Evolutionary conservation across 2,888 invertebrate species (phyloP), one percentile per base, ranked within the genome.

Genomic region (Pollenia angustigena): DNA sequence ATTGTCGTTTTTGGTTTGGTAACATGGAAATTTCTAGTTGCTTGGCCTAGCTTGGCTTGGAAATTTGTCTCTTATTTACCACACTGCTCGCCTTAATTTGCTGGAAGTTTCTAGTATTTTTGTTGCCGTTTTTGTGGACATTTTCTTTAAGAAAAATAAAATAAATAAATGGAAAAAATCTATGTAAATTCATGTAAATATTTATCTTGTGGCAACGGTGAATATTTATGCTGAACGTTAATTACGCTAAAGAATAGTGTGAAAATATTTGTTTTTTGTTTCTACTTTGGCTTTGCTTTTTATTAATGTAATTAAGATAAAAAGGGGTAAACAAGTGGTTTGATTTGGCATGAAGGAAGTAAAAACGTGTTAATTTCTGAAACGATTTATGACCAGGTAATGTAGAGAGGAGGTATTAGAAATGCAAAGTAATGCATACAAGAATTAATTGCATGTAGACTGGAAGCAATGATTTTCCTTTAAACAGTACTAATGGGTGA

Each of bases 111-210:
- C 12, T 58, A 56, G 40, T 46, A 42, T 58, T 56, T 64, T 32
- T 60, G 18, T 52, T 48, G 9, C 16, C 18, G 46, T 18, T 66
- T 46, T 32, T 75, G 42, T 64, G 1, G 8, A 52, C n/a, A 64
- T 50, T 60, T 12, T n/a, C 60, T 16, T 48, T 44, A 16, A 48
- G 48, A 48, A 68, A 48, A 68, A 50, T 4, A n/a, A 14, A 68
- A 32, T 50, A n/a, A 14, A 50, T 12, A 52, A n/a, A n/a, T 32
- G 42, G 12, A 66, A 71, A 60, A 32, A 60, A n/a, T 75, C 50
- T 74, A 60, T 83, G 69, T 48, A 66, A 83, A 86, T 83, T 71
- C 40, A 71, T 69, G 75, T 64, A 86, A 83, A 86, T 83, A 86
- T 86, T 81, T 83, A 54, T 64, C 64, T 83, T 69, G 79, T 60